These are phyloP conservation scores for Cynopterus brachyotis DNA, from an alignment of 2,113 vertebrate species.

Conservation along the genomic window DNA sequence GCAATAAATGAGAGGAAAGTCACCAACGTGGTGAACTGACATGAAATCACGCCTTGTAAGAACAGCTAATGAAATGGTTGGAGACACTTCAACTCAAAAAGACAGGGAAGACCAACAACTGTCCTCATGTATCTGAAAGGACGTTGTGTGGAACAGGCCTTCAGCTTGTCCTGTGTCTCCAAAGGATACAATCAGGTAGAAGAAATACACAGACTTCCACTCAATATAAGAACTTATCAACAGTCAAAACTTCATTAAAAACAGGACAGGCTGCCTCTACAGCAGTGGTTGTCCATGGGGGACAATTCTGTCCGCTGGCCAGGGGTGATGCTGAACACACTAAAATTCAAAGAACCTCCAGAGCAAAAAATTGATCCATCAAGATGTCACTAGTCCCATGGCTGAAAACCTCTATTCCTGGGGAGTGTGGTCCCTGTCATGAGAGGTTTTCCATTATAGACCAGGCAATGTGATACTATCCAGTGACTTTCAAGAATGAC, in stretches of 20 bases:
- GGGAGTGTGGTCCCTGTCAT: not conserved
- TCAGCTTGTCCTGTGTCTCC: not conserved
- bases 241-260: not conserved
- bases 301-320: not conserved
- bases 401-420: not conserved
- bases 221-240: not conserved
- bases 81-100: not conserved
- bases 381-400: not conserved
- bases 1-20: not conserved
- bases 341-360: not conserved
- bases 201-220: not conserved
- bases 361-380: not conserved
- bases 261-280: not conserved
- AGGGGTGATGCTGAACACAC: not conserved
- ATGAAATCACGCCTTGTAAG: not conserved
- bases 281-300: not conserved
- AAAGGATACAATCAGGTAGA: not conserved
- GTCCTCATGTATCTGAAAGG: not conserved
- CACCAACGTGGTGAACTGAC: not conserved
- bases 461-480: not conserved
- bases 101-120: not conserved
- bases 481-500: not conserved
- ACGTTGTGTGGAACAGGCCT: not conserved
- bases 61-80: not conserved
- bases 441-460: not conserved